These are phyloP conservation scores for Centroberyx gerrardi DNA, from an alignment of 2,797 vertebrate genomes.

Conservation along the genomic window DNA sequence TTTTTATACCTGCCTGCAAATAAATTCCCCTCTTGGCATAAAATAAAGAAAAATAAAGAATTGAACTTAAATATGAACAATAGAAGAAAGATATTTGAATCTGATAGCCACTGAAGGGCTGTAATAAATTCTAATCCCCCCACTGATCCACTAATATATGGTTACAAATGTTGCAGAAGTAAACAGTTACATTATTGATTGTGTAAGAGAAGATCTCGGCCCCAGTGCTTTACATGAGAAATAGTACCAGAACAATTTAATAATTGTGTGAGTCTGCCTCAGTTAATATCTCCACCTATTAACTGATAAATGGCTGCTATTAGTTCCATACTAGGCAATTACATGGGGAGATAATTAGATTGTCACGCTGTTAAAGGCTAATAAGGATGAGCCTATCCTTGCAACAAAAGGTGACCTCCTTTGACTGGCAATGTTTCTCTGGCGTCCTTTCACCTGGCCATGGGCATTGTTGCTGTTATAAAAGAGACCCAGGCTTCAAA, in stretches of 20 bases:
- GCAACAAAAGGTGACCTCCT: constrained; percentile 57
- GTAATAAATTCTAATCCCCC: neutral
- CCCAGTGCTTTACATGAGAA: constrained; percentile 28
- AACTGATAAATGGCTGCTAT: constrained; percentile 70
- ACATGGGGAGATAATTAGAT: constrained; percentile 75
- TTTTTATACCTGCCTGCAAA: too few relatives aligned
- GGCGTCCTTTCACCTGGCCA: constrained; percentile 58
- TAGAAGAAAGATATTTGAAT: neutral
- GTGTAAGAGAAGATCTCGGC: neutral
- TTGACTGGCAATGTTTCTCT: constrained; percentile 24
- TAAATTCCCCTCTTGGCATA: too few relatives aligned
- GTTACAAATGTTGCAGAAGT: neutral
- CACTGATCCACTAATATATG: constrained; percentile 1
- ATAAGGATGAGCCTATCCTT: constrained; percentile 45
- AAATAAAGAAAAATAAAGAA: too few relatives aligned
- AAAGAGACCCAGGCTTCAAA: constrained; percentile 14
- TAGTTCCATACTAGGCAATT: constrained; percentile 66
- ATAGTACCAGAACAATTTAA: constrained; percentile 43
- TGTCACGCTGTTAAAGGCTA: constrained; percentile 77
- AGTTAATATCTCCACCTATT: constrained; percentile 56
- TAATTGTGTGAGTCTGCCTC: constrained; percentile 47
- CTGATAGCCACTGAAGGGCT: constrained; percentile 4
- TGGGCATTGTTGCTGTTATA: constrained; percentile 29
- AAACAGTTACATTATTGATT: constrained; percentile 19
- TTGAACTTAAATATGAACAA: constrained; percentile 19